Evolutionary conservation across 2,888 invertebrate species (phyloP).

Genomic region (Barypeithes pellucidus): DNA sequence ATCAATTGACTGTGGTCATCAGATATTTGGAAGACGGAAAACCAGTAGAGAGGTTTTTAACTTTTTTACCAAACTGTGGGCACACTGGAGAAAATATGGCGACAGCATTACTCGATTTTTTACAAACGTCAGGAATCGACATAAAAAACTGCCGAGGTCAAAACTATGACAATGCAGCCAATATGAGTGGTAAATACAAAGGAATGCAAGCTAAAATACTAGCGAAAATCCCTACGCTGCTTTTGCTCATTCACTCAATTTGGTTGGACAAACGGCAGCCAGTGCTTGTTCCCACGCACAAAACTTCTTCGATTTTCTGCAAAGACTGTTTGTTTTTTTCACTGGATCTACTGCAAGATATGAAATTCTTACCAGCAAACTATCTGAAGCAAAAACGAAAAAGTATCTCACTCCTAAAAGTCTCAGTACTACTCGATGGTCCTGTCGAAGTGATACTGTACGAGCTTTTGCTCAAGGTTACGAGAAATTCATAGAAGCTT

Average conservation of each 20-base stretch:
- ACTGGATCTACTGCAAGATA: neutral
- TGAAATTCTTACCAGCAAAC: conserved; percentile 6
- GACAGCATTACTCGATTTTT: neutral
- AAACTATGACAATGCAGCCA: conserved; percentile 58
- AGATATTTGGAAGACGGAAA: neutral
- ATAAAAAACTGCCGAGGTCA: conserved; percentile 44
- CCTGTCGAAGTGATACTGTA: conserved; percentile 22
- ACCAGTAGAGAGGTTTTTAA: neutral
- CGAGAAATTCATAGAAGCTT: neutral
- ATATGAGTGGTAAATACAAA: conserved; percentile 59
- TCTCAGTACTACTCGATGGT: conserved; percentile 24
- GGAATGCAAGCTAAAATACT: conserved; percentile 56
- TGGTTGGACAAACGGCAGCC: neutral
- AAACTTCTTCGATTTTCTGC: neutral
- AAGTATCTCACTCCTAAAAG: neutral
- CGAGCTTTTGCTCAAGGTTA: conserved; percentile 19
- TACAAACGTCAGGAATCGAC: neutral
- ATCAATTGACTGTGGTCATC: conserved; percentile 5
- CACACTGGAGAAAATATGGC: neutral
- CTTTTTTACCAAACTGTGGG: neutral
- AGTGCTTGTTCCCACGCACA: neutral
- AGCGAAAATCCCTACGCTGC: conserved; percentile 53
- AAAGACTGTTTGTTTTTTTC: neutral
- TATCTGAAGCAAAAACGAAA: neutral
- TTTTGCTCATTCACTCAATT: conserved; percentile 5